Evolutionary conservation across 2,113 vertebrate genomes (phyloP).

Genomic region (Thamnophis sirtalis): DNA sequence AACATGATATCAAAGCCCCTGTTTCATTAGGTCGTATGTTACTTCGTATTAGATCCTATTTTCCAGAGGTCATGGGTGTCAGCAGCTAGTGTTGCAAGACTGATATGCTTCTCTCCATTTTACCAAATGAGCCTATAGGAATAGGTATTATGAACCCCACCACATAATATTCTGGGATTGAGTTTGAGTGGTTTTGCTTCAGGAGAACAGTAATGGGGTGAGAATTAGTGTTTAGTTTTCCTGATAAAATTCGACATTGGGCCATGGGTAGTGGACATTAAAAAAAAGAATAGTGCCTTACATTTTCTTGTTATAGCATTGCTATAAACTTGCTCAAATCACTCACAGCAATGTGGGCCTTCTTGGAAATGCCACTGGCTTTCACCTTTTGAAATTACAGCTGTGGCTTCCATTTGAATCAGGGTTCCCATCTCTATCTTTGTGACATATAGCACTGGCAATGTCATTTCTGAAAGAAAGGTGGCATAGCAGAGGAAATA

Average conservation of each 20-base stretch:
- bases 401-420: slow-evolving; percentile 20
- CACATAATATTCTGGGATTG: background rate
- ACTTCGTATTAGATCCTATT: background rate
- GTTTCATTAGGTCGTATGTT: background rate
- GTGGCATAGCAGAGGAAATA: background rate
- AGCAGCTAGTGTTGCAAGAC: background rate
- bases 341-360: background rate
- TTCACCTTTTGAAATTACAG: slow-evolving; percentile 21
- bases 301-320: background rate
- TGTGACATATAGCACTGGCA: slow-evolving; percentile 24
- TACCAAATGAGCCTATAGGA: background rate
- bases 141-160: background rate
- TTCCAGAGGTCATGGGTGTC: background rate
- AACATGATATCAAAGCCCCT: background rate
- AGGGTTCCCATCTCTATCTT: background rate
- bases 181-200: background rate
- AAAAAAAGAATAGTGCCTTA: background rate
- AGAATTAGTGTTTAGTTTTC: background rate
- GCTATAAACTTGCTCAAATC: background rate
- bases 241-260: background rate
- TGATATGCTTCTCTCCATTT: background rate
- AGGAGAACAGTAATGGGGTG: background rate
- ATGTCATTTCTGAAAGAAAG: slow-evolving; percentile 36
- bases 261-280: background rate
- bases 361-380: background rate